Evolutionary conservation across 1,140 invertebrate species (phyloP), one percentile per base, ranked within the genome.

Genomic region (Ceratina calcarata): DNA sequence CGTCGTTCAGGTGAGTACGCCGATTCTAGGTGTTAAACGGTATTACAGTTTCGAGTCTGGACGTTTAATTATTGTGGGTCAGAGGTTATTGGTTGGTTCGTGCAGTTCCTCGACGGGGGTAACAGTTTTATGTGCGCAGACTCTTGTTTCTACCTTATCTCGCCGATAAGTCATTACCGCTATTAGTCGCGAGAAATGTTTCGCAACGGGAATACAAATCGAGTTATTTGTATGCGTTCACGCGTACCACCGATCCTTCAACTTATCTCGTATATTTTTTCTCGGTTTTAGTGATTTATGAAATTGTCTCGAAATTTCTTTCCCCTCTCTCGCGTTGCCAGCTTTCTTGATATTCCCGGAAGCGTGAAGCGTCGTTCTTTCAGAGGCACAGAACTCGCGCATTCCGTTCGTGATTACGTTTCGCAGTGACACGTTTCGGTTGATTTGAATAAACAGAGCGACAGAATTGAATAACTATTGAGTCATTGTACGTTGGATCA

Each of bases 1-100:
- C 53, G 81, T 83, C 70, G 82, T 90, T 78, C 74, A 84, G 72
- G 90, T 91, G 86, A 91, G 92, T 90, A 81, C 53, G 0, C 8
- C 32, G 53, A 78, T 84, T 53, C 64, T 72, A 80, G 51, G n/a
- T n/a, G 15, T 32, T 32, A 32, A 45, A 45, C 37, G 37, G 6
- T 45, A 45, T 45, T 10, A 45, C 37, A n/a, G n/a, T n/a, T n/a
- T n/a, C n/a, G 37, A 10, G 37, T 10, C 10, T 45, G 0, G 10
- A 10, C 37, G 37, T 45, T 45, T 45, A 45, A 45, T 45, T 45
- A 6, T 10, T 6, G 6, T 6, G 37, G 37, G 37, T 45, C 37
- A 45, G 8, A 10, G 6, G 37, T 45, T 10, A 45, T 6, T 2
- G 37, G 37, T 45, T 45, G 0, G 37, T 45, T 45, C 37, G 3